Evolutionary conservation across 1,140 invertebrate species (phyloP), one percentile per base, ranked within the genome.

Genomic region (Bursaphelenchus mucronatus): DNA sequence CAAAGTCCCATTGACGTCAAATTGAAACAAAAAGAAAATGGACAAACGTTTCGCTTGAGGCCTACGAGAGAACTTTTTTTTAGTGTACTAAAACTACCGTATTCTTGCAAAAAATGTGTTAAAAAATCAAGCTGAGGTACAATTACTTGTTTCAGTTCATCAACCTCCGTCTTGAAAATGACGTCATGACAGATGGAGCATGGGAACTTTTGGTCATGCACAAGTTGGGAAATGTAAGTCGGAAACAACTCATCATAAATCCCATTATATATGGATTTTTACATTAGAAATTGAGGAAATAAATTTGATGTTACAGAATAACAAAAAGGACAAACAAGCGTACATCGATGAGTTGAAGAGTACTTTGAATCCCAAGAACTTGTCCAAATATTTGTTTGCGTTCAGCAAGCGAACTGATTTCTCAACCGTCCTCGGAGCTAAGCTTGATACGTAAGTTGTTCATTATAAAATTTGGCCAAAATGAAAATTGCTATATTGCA

Each of bases 151-250:
- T 80, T 50, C 76, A 88, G 85, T 87, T 90, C 78, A 88, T 89
- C 54, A 87, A 87, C 72, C 89, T 89, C 88, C 87, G 87, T 67
- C 76, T 85, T 44, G 80, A 81, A 49, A 83, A 75, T 54, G 85
- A 76, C 11, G 76, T 86, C 10, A 84, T 90, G 77, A 88, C 88
- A 21, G 87, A 89, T 70, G 88, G 88, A 1, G 89, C 89, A 53
- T 89, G 89, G 82, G 88, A 90, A 73, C 90, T 90, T 82, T 85
- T 92, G 63, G 86, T 91, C 66, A 89, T 90, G 80, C 90, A 93
- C 82, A 90, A 91, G 85, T 92, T 92, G 83, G 91, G 90, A 81
- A 87, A 89, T 82, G 90, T 92, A 86, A 89, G 88, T 88, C 30
- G 2, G 30, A 54, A 57, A 11, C 7, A 6, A 9, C 17, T 64